Conservation (phyloP, 2,888 invertebrate species). For the Peribatodes rhomboidaria region DNA sequence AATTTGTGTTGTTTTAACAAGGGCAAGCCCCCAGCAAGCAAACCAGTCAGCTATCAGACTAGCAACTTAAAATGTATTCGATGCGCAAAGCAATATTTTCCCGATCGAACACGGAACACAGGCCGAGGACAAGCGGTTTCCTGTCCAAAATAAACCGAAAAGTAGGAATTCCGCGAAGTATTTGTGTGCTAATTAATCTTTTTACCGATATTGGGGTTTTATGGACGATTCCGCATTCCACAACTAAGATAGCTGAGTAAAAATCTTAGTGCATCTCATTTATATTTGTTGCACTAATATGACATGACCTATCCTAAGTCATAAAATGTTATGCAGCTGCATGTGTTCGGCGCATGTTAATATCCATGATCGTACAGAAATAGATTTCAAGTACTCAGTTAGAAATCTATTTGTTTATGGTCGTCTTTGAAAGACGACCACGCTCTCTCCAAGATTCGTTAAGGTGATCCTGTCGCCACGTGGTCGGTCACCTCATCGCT, state of each 20-base stretch:
- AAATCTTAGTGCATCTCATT: not conserved
- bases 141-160: conserved; percentile 51
- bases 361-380: conserved; percentile 9
- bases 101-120: conserved; percentile 49
- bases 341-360: not conserved
- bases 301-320: conserved; percentile 31
- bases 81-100: conserved; percentile 54
- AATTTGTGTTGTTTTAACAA: too few relatives aligned
- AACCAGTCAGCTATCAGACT: too few relatives aligned
- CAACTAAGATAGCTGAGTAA: not conserved
- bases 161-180: conserved; percentile 50
- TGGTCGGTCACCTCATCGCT: conserved; percentile 33
- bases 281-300: not conserved
- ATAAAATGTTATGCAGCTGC: conserved; percentile 18
- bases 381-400: conserved; percentile 3
- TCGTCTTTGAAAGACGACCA: not conserved
- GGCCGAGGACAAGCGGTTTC: conserved; percentile 56
- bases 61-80: conserved; percentile 1
- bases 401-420: not conserved
- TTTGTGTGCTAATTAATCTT: conserved; percentile 45
- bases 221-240: conserved; percentile 8
- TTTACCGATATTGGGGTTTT: conserved; percentile 16
- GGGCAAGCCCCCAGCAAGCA: too few relatives aligned
- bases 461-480: conserved; percentile 13
- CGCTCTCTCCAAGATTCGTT: too few relatives aligned